Evolutionary conservation across 2,113 vertebrate genomes (phyloP).

Genomic region (Hemicordylus capensis): DNA sequence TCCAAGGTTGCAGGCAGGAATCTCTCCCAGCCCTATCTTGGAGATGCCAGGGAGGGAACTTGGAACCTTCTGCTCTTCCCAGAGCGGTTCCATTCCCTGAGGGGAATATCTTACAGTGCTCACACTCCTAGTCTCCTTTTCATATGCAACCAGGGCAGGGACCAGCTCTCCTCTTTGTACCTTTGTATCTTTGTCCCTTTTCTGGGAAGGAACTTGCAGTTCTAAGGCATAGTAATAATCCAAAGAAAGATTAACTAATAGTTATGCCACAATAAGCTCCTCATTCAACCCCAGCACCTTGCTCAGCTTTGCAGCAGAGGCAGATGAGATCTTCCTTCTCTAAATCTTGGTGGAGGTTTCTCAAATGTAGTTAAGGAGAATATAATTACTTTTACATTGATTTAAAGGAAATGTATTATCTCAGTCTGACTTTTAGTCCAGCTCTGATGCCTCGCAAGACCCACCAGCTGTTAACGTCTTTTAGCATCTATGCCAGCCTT

Average conservation of each 20-base stretch:
- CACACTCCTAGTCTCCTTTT: too few species aligned
- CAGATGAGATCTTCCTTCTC: neutral
- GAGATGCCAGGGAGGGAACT: too few species aligned
- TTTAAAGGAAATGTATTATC: constrained; percentile 28
- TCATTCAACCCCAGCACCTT: neutral
- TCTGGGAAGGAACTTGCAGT: neutral
- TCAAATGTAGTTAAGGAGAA: constrained; percentile 15
- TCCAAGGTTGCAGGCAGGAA: too few species aligned
- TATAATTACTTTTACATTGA: constrained; percentile 16
- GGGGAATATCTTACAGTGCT: too few species aligned
- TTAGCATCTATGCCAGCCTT: constrained; percentile 25
- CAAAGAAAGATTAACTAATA: neutral
- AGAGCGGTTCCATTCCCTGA: too few species aligned
- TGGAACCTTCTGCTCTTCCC: too few species aligned
- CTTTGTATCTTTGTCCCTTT: too few species aligned
- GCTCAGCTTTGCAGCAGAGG: neutral
- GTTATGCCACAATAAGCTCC: neutral
- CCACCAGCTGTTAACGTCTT: constrained; percentile 11
- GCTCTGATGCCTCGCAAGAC: constrained; percentile 16
- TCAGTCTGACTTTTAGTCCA: constrained; percentile 11
- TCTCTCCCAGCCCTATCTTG: too few species aligned
- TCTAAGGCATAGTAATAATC: neutral
- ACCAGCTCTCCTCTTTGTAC: too few species aligned
- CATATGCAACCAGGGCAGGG: too few species aligned
- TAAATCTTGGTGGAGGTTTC: constrained; percentile 7